A percentile compares a stretch with the other conserved stretches of the same genome.
These are phyloP conservation scores for Todus mexicanus DNA, from an alignment of 2,797 vertebrate genomes.

Conservation along the genomic window DNA sequence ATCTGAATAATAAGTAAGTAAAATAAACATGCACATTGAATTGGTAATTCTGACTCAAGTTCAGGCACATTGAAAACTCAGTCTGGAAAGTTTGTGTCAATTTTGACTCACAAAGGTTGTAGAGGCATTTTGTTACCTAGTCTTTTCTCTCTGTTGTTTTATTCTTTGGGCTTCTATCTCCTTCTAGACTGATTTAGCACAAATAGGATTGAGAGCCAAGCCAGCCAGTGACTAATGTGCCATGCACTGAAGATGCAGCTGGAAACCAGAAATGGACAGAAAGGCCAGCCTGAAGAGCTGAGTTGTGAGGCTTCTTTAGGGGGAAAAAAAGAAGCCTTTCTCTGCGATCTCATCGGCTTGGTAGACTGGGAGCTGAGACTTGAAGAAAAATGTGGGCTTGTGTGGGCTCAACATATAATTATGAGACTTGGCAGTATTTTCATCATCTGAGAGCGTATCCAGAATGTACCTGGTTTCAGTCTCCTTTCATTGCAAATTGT, in stretches of 20 bases:
- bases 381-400: background rate
- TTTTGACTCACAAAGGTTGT: background rate
- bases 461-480: background rate
- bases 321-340: background rate
- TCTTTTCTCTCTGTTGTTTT: background rate
- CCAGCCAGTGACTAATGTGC: background rate
- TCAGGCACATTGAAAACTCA: background rate
- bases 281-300: background rate
- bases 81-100: background rate
- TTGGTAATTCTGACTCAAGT: conserved; percentile 4
- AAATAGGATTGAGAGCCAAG: background rate
- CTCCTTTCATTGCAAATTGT: background rate
- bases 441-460: background rate
- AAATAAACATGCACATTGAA: background rate
- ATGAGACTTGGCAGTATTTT: background rate
- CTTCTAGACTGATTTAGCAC: background rate
- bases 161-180: background rate
- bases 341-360: background rate
- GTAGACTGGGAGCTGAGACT: background rate
- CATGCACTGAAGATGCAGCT: background rate
- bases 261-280: background rate
- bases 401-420: background rate
- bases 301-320: background rate
- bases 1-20: conserved; percentile 36
- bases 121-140: background rate